Percentiles rank a stretch among this genome's conserved stretches.
phyloP scores from a whole-genome alignment of 2,888 invertebrate species.

The Drosophila prolongata region DNA sequence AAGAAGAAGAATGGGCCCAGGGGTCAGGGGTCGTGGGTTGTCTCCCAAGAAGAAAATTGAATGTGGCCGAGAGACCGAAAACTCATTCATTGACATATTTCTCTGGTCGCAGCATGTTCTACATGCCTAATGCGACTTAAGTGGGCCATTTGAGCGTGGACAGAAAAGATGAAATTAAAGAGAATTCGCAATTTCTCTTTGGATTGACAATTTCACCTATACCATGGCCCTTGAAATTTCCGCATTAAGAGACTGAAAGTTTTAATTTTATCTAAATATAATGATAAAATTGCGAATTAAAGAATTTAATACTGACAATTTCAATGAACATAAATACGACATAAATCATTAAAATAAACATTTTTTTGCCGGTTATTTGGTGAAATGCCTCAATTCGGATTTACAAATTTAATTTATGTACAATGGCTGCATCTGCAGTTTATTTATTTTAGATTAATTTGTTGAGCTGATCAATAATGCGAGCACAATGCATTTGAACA shows the following conservation, averaged over 20 bases:
- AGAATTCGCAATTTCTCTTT: neutral
- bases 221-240: neutral
- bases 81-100: slow-evolving; percentile 27
- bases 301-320: neutral
- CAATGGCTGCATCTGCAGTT: neutral
- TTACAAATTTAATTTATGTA: slow-evolving; percentile 2
- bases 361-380: neutral
- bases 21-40: slow-evolving; percentile 16
- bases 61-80: slow-evolving; percentile 8
- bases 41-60: slow-evolving; percentile 9
- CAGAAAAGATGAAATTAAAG: neutral
- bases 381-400: neutral
- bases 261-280: too few species aligned
- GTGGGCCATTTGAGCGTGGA: slow-evolving; percentile 3
- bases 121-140: slow-evolving; percentile 32
- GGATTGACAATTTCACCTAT: neutral
- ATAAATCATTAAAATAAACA: slow-evolving; percentile 5
- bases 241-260: too few species aligned
- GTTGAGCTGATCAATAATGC: slow-evolving; percentile 19
- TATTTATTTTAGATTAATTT: slow-evolving; percentile 25
- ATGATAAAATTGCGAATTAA: neutral
- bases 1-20: slow-evolving; percentile 3
- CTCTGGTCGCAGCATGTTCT: slow-evolving; percentile 12
- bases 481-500: neutral
- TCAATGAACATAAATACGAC: neutral